Evolutionary conservation across 1,140 invertebrate species (phyloP), one percentile per base, ranked within the genome.

Genomic region (Eciton burchellii): DNA sequence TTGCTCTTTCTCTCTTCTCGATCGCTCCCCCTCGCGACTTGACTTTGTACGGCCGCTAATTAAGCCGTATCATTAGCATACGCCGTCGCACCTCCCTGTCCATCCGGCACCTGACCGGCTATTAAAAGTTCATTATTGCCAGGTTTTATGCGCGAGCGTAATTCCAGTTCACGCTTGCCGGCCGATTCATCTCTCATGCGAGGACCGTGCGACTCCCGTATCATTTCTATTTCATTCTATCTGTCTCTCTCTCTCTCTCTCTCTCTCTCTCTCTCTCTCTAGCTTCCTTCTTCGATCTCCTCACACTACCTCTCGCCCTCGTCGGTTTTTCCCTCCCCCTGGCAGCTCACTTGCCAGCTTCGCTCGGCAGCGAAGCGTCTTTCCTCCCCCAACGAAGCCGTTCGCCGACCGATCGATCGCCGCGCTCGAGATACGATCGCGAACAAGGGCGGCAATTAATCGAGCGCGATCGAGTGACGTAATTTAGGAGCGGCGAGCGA

Each of bases 61-160:
- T 91, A 88, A 91, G 86, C 84, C 81, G 70, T 85, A 79, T 87
- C 85, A 91, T 91, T 91, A 91, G 89, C 90, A 91, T 90, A 89
- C 84, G 76, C 81, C 77, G 86, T 81, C 65, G 60, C 49, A n/a
- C 43, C 43, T 49, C 19, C 14, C 35, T 35, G 63, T 26, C 41
- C 29, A 41, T 72, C 79, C 16, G 59, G 52, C 60, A 49, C 11
- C 66, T 70, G 65, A 62, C 79, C 26, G 83, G 70, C 81, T 84
- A 84, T 87, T 83, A 91, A 91, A 91, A 89, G 88, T 85, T 89
- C 89, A 85, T 91, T 91, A 90, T 84, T 84, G 81, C 83, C 70
- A 73, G 86, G 77, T 89, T 86, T 85, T 89, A 85, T 88, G 88
- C 84, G 88, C 83, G 79, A 74, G 82, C 77, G 76, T 86, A 72